phyloP scores from a whole-genome alignment of 2,113 vertebrate genomes.

The Morone saxatilis region DNA sequence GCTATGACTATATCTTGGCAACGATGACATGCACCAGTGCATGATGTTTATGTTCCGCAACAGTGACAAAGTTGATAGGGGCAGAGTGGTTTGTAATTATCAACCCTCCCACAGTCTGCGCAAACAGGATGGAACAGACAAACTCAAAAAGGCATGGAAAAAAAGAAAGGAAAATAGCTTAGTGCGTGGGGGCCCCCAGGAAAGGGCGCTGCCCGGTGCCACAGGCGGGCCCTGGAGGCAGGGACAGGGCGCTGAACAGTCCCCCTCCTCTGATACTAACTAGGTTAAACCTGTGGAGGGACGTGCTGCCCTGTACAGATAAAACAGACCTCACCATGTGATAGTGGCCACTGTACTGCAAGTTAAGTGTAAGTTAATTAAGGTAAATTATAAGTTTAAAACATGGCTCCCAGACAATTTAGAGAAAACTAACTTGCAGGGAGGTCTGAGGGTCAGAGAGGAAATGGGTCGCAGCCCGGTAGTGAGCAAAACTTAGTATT shows the following conservation, averaged over 20 bases:
- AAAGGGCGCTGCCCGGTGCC: constrained; percentile 1
- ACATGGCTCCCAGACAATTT: neutral
- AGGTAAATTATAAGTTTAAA: neutral
- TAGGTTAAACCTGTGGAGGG: neutral
- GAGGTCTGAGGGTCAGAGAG: neutral
- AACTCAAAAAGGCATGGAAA: neutral
- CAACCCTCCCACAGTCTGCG: neutral
- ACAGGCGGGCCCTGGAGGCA: neutral
- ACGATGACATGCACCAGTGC: neutral
- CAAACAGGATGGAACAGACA: neutral
- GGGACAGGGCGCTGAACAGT: neutral
- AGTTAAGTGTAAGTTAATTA: neutral
- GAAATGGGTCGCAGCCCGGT: neutral
- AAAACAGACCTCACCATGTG: neutral
- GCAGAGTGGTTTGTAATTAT: neutral
- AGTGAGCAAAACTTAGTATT: too few species aligned
- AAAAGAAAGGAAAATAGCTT: neutral
- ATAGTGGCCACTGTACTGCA: too few species aligned
- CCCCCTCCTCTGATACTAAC: too few species aligned
- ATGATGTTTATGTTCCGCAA: neutral
- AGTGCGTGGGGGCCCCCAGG: neutral
- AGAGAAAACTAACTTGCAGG: neutral
- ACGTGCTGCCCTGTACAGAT: neutral
- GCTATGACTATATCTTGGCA: neutral
- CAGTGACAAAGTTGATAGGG: neutral